Evolutionary conservation across 2,113 vertebrate species (phyloP).

Genomic region (Prochilodus magdalenae): DNA sequence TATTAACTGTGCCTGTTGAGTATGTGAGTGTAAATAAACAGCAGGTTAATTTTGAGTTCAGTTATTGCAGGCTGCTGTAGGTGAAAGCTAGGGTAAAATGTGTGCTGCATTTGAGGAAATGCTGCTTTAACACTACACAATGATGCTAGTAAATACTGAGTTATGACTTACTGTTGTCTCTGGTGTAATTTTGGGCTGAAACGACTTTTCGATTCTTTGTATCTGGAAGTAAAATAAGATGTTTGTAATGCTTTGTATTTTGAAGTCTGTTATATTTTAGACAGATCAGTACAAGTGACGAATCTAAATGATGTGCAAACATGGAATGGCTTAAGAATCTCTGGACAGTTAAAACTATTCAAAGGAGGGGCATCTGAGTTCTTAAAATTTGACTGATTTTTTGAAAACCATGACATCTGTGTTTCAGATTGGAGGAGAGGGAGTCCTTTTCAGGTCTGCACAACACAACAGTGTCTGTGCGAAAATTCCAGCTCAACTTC

Average conservation of each 20-base stretch:
- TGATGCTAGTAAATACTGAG: too few species aligned
- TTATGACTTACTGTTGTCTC: too few species aligned
- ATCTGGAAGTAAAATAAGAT: not conserved
- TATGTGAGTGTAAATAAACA: too few species aligned
- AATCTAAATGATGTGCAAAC: not conserved
- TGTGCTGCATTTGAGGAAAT: too few species aligned
- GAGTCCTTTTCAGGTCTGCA: slow-evolving; percentile 33
- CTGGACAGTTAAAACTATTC: not conserved
- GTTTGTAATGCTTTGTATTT: not conserved
- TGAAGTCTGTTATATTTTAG: not conserved
- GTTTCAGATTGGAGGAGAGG: slow-evolving; percentile 41
- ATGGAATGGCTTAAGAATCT: not conserved
- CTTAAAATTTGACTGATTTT: not conserved
- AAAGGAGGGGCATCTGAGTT: not conserved
- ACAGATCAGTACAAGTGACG: not conserved
- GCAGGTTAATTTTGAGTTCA: too few species aligned
- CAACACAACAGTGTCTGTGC: slow-evolving; percentile 34
- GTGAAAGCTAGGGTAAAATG: too few species aligned
- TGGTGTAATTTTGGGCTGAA: too few species aligned
- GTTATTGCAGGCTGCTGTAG: too few species aligned
- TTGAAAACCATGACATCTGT: not conserved
- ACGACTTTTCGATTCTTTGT: too few species aligned
- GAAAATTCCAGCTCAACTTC: slow-evolving; percentile 42
- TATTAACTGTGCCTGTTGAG: too few species aligned
- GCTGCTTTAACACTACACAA: too few species aligned